A percentile compares a stretch with the other conserved stretches of the same genome.
Conservation (phyloP, 2,888 invertebrate genomes). For the Dynastes grantii region DNA sequence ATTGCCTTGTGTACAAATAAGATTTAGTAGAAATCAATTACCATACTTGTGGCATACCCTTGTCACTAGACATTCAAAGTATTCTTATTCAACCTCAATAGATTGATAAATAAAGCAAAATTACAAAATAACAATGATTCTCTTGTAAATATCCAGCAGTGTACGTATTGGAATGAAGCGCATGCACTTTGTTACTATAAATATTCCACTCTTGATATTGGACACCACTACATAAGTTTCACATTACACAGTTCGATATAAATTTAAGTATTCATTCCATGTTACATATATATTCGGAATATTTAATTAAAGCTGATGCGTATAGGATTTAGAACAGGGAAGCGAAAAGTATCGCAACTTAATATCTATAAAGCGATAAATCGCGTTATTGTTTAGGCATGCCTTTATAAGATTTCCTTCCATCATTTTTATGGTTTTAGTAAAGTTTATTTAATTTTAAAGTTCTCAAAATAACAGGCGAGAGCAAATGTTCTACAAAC, state of each 20-base stretch:
- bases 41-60: too few relatives aligned
- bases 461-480: background rate
- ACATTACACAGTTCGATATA: background rate
- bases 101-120: too few relatives aligned
- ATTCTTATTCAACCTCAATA: too few relatives aligned
- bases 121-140: too few relatives aligned
- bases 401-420: background rate
- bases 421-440: slow-evolving; percentile 7
- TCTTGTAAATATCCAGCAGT: too few relatives aligned
- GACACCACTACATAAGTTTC: slow-evolving; percentile 2
- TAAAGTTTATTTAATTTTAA: background rate
- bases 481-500: too few relatives aligned
- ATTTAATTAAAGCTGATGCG: background rate
- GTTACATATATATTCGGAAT: too few relatives aligned
- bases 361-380: background rate
- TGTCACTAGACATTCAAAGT: too few relatives aligned
- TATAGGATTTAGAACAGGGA: slow-evolving; percentile 6
- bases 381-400: background rate
- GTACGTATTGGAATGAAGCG: too few relatives aligned
- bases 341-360: background rate
- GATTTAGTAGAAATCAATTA: too few relatives aligned
- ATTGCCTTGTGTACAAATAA: too few relatives aligned
- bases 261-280: slow-evolving; percentile 15
- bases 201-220: background rate
- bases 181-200: too few relatives aligned